A percentile compares a stretch with the other conserved stretches of the same genome.
Conservation (phyloP, 2,888 invertebrate genomes). For the Netelia virgata region DNA sequence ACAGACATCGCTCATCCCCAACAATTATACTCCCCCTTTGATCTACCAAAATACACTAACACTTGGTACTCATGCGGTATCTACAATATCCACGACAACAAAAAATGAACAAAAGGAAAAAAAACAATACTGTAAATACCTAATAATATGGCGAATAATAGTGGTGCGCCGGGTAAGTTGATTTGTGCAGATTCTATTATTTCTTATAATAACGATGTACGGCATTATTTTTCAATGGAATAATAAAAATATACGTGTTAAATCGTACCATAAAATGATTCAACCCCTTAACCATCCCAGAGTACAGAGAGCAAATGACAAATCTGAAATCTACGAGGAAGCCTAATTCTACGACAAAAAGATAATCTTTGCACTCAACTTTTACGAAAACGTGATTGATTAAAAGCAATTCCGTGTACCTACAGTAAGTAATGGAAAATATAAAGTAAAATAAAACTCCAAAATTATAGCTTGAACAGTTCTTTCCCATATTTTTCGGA, state of each 20-base stretch:
- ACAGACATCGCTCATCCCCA: slow-evolving; percentile 27
- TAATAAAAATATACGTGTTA: slow-evolving; percentile 83
- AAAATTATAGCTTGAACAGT: too few relatives aligned
- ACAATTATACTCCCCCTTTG: slow-evolving; percentile 22
- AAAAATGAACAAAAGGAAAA: slow-evolving; percentile 40
- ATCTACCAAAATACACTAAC: slow-evolving; percentile 41
- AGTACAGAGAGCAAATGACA: background rate
- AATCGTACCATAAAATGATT: slow-evolving; percentile 65
- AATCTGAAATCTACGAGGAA: too few relatives aligned
- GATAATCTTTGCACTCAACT: too few relatives aligned
- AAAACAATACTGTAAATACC: slow-evolving; percentile 78
- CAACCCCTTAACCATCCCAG: background rate
- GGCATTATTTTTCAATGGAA: slow-evolving; percentile 84
- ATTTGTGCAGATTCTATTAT: slow-evolving; percentile 84
- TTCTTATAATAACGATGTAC: slow-evolving; percentile 80
- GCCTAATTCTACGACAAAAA: too few relatives aligned
- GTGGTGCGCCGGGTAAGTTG: slow-evolving; percentile 82
- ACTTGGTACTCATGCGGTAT: slow-evolving; percentile 13
- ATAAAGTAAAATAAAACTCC: too few relatives aligned
- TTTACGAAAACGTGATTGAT: too few relatives aligned
- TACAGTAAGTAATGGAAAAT: too few relatives aligned
- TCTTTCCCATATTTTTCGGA: too few relatives aligned
- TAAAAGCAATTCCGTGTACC: too few relatives aligned
- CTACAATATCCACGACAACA: slow-evolving; percentile 47
- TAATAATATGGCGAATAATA: slow-evolving; percentile 78